Conservation (phyloP, 1,140 invertebrate genomes). For the Atta cephalotes region DNA sequence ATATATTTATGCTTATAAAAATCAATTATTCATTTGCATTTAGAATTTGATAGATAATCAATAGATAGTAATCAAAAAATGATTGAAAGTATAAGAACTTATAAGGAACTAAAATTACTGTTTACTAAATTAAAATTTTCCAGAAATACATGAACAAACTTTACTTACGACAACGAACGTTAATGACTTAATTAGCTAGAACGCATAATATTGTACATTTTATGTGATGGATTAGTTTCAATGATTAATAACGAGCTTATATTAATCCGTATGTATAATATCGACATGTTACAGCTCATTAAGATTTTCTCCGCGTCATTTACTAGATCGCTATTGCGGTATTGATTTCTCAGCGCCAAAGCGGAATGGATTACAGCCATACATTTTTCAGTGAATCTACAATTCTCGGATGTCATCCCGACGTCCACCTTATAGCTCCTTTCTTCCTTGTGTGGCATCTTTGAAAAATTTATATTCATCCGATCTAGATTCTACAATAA, state of each 20-base stretch:
- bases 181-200: constrained; percentile 28
- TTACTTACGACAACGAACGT: neutral
- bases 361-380: neutral
- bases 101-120: neutral
- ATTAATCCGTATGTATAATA: constrained; percentile 2
- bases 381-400: constrained; percentile 43
- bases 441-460: constrained; percentile 8
- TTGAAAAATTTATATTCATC: constrained; percentile 53
- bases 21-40: neutral
- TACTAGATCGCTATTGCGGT: constrained; percentile 13
- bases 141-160: neutral
- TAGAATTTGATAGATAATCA: neutral
- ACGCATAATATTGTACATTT: constrained; percentile 6
- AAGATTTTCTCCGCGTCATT: constrained; percentile 42
- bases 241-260: constrained; percentile 38
- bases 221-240: constrained; percentile 29
- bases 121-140: neutral
- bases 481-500: constrained; percentile 40
- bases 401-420: constrained; percentile 45
- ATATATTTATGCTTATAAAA: too few relatives aligned
- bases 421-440: constrained; percentile 31
- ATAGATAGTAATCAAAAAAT: neutral
- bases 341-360: constrained; percentile 21
- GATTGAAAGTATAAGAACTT: neutral
- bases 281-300: constrained; percentile 28